A percentile compares a stretch with the other conserved stretches of the same genome.
phyloP scores from a whole-genome alignment of 2,797 vertebrate genomes.

The Thripadectes ignobilis region DNA sequence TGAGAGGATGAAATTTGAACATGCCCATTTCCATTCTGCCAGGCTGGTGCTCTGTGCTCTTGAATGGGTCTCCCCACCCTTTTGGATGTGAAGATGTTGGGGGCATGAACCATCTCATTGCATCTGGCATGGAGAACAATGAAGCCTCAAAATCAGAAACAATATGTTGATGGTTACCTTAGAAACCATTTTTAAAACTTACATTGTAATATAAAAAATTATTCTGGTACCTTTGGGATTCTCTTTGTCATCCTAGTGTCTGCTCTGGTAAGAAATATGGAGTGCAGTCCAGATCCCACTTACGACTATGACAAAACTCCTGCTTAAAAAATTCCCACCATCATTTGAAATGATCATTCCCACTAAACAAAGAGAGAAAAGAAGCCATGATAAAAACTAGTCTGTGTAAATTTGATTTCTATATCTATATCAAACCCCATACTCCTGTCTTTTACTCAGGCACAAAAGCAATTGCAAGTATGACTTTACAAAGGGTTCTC shows the following conservation, averaged over 20 bases:
- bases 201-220: background rate
- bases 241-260: background rate
- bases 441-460: background rate
- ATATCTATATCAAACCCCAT: background rate
- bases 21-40: background rate
- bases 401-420: background rate
- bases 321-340: background rate
- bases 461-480: background rate
- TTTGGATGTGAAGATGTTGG: background rate
- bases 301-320: background rate
- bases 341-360: background rate
- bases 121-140: background rate
- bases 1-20: background rate
- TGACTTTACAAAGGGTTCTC: background rate
- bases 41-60: background rate
- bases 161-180: background rate
- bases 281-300: background rate
- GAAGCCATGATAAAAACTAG: background rate
- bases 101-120: background rate
- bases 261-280: background rate
- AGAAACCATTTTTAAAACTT: background rate
- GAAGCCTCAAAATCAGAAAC: background rate
- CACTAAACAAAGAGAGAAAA: background rate
- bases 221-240: background rate
- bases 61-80: background rate